Evolutionary conservation across 2,888 invertebrate genomes (phyloP), one percentile per base, ranked within the genome.

Genomic region (Polydrusus tereticollis): DNA sequence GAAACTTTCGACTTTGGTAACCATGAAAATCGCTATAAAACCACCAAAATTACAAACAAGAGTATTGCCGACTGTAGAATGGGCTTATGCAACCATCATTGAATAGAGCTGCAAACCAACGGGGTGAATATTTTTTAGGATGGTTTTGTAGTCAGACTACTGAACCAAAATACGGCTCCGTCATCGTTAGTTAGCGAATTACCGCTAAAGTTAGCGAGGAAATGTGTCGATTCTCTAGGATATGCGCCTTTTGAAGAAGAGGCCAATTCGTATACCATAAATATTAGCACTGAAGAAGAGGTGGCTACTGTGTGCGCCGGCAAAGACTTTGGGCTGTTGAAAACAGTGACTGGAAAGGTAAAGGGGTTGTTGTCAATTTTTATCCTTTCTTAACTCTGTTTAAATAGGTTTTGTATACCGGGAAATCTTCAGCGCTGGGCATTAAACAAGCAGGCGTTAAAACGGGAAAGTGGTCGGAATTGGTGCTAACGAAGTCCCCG

Each of bases 261-360:
- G 79, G 86, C 86, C 2, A 80, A 80, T 29, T 77, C 80, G 7
- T 81, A 82, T 71, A 81, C 83, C 3, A 81, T 85, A 7, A 85
- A 82, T 67, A 83, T 82, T 8, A 84, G 82, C 33, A 83, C 77
- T 76, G 96, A 96, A 77, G 95, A 96, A 78, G 96, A 96, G 78
- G 88, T 94, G 0, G 86, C 89, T 10, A 89, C 90, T 57, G 92
- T 98, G 64, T 90, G 90, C 47, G 92, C 94, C 47, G 97, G 97
- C 23, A 97, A 96, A 85, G 97, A 98, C 79, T 98, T 98, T 84
- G 94, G 93, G 0, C 86, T 98, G 45, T 88, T 97, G 2, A 90
- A 92, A 79, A 96, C 96, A 5, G 87, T 89, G n/a, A 91, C 92
- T 62, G 97, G 97, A 75, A 95, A 95, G 88, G 94, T 94, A 84